Conservation (phyloP, 2,113 vertebrate species). For the Procavia capensis region DNA sequence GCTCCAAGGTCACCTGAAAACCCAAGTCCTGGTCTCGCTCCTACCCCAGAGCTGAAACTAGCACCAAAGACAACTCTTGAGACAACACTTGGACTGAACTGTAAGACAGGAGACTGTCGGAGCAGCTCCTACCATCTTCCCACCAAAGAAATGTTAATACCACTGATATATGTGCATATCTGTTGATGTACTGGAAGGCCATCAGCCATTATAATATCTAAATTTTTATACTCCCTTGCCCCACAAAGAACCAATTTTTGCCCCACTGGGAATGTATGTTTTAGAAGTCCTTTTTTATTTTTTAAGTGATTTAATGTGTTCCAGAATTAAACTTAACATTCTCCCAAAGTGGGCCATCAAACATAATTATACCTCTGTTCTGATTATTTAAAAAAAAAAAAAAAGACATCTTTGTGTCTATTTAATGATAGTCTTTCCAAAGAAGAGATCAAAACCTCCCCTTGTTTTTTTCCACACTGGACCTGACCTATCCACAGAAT, state of each 20-base stretch:
- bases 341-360: constrained; percentile 54
- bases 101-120: no score
- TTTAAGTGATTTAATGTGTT: constrained; percentile 55
- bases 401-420: constrained; percentile 63
- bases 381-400: not conserved
- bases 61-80: no score
- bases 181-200: not conserved
- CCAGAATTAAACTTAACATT: constrained; percentile 35
- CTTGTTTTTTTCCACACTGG: not conserved
- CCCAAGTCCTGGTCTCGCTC: no score
- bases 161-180: not conserved
- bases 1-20: no score
- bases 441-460: constrained; percentile 60
- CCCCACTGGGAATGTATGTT: not conserved
- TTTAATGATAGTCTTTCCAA: constrained; percentile 59
- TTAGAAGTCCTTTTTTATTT: not conserved
- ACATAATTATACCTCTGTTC: constrained; percentile 67
- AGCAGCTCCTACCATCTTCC: no score
- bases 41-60: no score
- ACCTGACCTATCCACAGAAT: constrained; percentile 60
- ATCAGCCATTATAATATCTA: not conserved
- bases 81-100: no score
- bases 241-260: constrained; percentile 23
- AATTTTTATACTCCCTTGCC: not conserved
- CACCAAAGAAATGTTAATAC: not conserved